Base-by-base conservation (phyloP, 2,797 vertebrate genomes). In the Cryptoprocta ferox region DNA sequence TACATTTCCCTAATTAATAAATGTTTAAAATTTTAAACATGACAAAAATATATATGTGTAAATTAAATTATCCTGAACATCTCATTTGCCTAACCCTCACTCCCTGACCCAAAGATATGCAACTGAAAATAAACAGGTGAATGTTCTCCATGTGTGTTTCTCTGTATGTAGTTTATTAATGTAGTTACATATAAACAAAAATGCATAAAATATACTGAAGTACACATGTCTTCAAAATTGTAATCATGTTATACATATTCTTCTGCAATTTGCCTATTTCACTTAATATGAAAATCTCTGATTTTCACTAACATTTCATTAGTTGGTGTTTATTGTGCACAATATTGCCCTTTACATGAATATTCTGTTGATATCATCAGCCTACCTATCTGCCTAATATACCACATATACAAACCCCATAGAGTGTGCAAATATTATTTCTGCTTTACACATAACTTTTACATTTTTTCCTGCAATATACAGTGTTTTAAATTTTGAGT, bases 211-310 rank as follows among this genome's bases (percentile, higher is more conserved):
- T 92, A 82, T 56, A 61, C 37, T 53, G 56, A 94, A 95, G n/a
- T 79, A 53, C 4, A 94, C 45, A 70, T n/a, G 59, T 68, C 71
- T 89, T 91, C 79, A 93, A 73, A 96, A 89, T 30, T 71, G 14
- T 59, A 61, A 80, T 59, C 35, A 28, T 65, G 61, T 68, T 88
- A 84, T 48, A 35, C 6, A 50, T 87, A 28, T 61, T 70, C 9
- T 92, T 87, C 63, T 61, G n/a, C 61, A 93, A 81, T 65, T 94
- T 96, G n/a, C 32, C 30, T 86, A 45, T 94, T 95, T 95, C 53
- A 82, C 32, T 86, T 81, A 89, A 68, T 87, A 73, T 50, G 28
- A 30, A 75, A 75, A 39, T 63, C 6, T 89, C 56, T n/a, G 16
- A 61, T 76, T 79, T 95, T 82, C 37, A 78, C 19, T 81, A 28